phyloP scores from a whole-genome alignment of 2,113 vertebrate genomes.

The Dryoscopus gambensis region DNA sequence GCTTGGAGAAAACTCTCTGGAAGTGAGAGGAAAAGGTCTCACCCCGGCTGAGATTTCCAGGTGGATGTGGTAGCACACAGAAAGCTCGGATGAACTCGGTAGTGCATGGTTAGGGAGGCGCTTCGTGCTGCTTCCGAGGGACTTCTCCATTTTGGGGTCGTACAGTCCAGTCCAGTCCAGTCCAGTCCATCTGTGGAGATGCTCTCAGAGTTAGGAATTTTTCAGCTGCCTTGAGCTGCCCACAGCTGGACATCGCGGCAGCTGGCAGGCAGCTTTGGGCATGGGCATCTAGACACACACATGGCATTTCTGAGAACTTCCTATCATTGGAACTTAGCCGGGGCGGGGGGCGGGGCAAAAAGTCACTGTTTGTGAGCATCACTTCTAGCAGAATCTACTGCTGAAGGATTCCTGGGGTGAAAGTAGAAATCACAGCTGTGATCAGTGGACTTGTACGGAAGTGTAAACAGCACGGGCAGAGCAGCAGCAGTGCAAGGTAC shows the following conservation, averaged over 20 bases:
- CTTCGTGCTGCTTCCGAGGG: background rate
- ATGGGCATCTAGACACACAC: background rate
- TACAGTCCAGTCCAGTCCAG: background rate
- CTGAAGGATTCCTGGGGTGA: background rate
- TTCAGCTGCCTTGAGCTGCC: background rate
- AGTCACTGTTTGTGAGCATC: background rate
- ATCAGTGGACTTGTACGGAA: background rate
- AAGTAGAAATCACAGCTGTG: background rate
- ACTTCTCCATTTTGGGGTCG: background rate
- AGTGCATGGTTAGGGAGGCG: rapidly evolving
- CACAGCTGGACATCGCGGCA: background rate
- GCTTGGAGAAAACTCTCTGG: background rate
- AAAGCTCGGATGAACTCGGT: background rate
- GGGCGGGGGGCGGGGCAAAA: background rate
- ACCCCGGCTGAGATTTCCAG: background rate
- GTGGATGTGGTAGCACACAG: background rate
- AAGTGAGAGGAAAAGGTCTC: background rate
- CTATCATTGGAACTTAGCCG: background rate
- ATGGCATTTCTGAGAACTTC: background rate
- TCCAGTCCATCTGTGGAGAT: background rate
- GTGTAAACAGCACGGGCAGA: background rate
- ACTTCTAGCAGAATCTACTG: background rate
- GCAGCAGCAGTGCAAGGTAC: background rate
- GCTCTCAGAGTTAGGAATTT: background rate
- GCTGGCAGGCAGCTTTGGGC: background rate